A percentile compares a stretch with the other conserved stretches of the same genome.
phyloP scores from a whole-genome alignment of 1,140 invertebrate genomes.

The Prorops nasuta region DNA sequence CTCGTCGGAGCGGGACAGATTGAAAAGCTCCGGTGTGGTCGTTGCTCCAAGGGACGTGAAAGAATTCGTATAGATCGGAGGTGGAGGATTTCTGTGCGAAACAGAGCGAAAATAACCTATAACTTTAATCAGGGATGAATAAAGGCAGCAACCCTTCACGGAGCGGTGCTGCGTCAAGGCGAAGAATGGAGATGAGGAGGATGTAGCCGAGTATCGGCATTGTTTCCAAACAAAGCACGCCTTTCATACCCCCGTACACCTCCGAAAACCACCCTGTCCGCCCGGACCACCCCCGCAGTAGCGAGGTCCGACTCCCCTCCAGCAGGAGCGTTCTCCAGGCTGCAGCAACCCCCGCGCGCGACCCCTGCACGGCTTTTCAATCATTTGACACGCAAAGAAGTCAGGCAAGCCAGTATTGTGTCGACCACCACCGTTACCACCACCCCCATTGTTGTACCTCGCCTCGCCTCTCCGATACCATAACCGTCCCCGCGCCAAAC shows the following conservation, averaged over 20 bases:
- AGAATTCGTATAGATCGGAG: too few relatives aligned
- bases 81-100: slow-evolving; percentile 31
- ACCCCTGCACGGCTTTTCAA: slow-evolving; percentile 50
- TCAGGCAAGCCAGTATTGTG: slow-evolving; percentile 53
- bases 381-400: slow-evolving; percentile 59
- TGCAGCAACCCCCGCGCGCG: slow-evolving; percentile 16
- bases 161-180: slow-evolving; percentile 51
- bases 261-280: slow-evolving; percentile 20
- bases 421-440: slow-evolving; percentile 32
- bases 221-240: slow-evolving; percentile 59
- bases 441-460: slow-evolving; percentile 55
- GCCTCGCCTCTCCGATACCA: slow-evolving; percentile 44
- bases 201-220: slow-evolving; percentile 58
- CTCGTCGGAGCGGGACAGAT: too few relatives aligned
- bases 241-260: slow-evolving; percentile 50
- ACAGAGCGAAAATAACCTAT: slow-evolving; percentile 48
- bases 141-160: slow-evolving; percentile 52
- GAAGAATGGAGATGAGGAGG: slow-evolving; percentile 58
- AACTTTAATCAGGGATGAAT: slow-evolving; percentile 53
- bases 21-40: too few relatives aligned
- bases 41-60: too few relatives aligned
- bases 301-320: neutral
- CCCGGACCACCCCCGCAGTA: neutral
- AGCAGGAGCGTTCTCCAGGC: neutral
- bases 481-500: slow-evolving; percentile 23